Base-by-base conservation (phyloP, 2,113 vertebrate species). In the Pedionomus torquatus region DNA sequence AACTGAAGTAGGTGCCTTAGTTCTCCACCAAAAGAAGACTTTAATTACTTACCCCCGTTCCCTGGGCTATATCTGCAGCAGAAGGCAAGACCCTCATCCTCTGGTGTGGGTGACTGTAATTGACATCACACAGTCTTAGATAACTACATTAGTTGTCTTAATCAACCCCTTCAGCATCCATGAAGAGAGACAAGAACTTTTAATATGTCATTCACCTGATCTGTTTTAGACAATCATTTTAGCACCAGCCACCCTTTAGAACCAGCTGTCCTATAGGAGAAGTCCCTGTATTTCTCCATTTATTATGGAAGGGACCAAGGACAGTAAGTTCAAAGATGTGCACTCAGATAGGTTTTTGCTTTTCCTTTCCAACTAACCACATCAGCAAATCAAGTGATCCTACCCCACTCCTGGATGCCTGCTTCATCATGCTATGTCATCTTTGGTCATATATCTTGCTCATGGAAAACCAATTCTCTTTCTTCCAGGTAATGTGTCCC, bases 381-480 rank as follows among this genome's bases (percentile, higher is more conserved):
- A 83, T 17, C 3, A 68, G 57, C 72, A 78, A 77, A 51, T 11
- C 16, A 25, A 69, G 48, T 4, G 33, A 71, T 46, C 24, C 31
- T 10, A 49, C 41, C 9, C 31, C 1, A 4, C 17, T 74, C n/a
- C 35, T n/a, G 41, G 60, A 68, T 16, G 20, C 54, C 37, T 58
- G 11, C 43, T 86, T 52, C 15, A 33, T 37, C 2, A 0, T 41
- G 33, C 28, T 44, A 3, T 19, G 13, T 48, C 5, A 0, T 43
- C 52, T 90, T 66, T 43, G 58, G 19, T 46, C 17, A 16, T 25
- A 28, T 7, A 21, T 16, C 19, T 66, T 23, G 58, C 51, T 61
- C 35, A 13, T 6, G 26, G 52, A 71, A 71, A 77, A 61, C 7
- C 9, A 55, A 15, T 39, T 49, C 31, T 43, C 51, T 71, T 5